phyloP scores from a whole-genome alignment of 2,797 vertebrate genomes.

The Chromis chromis region DNA sequence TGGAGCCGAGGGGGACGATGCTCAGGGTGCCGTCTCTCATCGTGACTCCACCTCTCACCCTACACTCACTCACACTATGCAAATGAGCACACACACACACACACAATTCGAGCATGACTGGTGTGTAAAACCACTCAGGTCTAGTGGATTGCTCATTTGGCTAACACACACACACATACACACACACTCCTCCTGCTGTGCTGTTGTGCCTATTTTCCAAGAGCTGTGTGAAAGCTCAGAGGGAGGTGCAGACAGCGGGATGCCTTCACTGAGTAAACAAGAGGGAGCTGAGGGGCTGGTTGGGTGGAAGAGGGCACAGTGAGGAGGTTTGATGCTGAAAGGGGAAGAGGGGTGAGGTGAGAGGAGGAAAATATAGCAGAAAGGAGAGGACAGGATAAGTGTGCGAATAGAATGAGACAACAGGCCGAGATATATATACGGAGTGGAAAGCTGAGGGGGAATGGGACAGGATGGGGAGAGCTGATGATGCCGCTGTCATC shows the following conservation, averaged over 20 bases:
- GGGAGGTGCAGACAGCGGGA: constrained; percentile 34
- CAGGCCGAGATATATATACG: neutral
- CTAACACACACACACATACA: constrained; percentile 14
- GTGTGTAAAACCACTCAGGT: constrained; percentile 42
- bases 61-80: constrained; percentile 42
- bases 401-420: constrained; percentile 28
- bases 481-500: constrained; percentile 52
- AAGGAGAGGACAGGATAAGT: neutral
- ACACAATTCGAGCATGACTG: constrained; percentile 13
- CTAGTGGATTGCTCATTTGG: constrained; percentile 5
- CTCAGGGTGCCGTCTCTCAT: constrained; percentile 32
- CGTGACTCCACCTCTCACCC: constrained; percentile 47
- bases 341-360: constrained; percentile 15
- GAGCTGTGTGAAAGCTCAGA: constrained; percentile 35
- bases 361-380: neutral
- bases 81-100: constrained; percentile 38
- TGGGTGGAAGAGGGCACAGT: constrained; percentile 5
- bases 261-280: constrained; percentile 53
- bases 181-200: constrained; percentile 31
- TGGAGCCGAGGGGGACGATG: constrained; percentile 23
- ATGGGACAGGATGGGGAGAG: neutral
- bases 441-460: constrained; percentile 14
- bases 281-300: constrained; percentile 27
- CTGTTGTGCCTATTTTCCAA: constrained; percentile 45
- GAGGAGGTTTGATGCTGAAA: constrained; percentile 4